Base-by-base conservation (phyloP, 2,113 vertebrate species). In the Chaetura pelagica region DNA sequence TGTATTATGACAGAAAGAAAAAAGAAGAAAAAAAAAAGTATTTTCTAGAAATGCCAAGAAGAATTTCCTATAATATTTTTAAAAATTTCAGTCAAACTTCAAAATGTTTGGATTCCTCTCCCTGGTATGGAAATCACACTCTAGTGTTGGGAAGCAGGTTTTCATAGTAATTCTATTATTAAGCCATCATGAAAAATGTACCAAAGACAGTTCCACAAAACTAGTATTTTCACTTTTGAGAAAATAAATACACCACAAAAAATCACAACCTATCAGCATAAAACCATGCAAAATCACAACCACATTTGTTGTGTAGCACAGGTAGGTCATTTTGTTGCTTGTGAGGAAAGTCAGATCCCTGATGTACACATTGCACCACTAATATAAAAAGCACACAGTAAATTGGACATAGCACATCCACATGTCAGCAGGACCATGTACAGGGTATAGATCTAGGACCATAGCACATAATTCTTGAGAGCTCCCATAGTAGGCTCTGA, bases 41-140 rank as follows among this genome's bases (percentile, higher is more conserved):
- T 64, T 40, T 87, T 91, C 51, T 40, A 64, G 58, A 87, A 95
- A 78, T 54, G 73, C 49, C 61, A 91, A 4, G 6, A 69, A 95
- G 89, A 94, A 82, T 32, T 91, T 66, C 35, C 84, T 55, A 30
- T 21, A 87, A 35, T 79, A 64, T 81, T 94, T 58, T 84, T 96
- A 95, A 89, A 96, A 94, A 95, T 69, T 97, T 96, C 93, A 96
- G 96, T 91, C 87, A 93, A 84, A 89, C 57, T 81, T 95, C 95
- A 95, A 91, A 92, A 93, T 46, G 44, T 81, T 94, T 89, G 80
- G 68, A 59, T 71, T 83, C 2, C 80, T 35, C 15, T 42, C 4
- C 20, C 68, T 34, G 12, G 17, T 78, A 89, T 46, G 80, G 87
- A 94, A 96, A 89, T 94, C 40, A 38, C 44, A 32, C 23, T 18